phyloP scores from a whole-genome alignment of 2,797 vertebrate genomes.

The Scyliorhinus canicula region DNA sequence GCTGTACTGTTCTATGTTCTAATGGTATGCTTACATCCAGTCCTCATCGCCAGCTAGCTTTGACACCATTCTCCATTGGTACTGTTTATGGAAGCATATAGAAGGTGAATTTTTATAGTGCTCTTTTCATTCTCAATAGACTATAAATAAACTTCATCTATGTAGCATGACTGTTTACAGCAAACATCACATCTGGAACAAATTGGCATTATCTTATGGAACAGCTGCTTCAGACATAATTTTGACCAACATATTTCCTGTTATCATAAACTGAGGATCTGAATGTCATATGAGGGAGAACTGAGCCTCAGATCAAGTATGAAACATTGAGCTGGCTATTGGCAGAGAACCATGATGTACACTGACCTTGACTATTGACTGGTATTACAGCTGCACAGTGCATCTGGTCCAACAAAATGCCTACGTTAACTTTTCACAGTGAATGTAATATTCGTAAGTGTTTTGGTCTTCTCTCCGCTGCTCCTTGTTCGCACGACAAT shows the following conservation, averaged over 20 bases:
- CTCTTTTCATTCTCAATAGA: not conserved
- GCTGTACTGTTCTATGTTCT: too few species aligned
- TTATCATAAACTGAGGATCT: not conserved
- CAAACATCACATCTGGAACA: conserved; percentile 49
- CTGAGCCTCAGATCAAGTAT: not conserved
- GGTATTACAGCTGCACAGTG: not conserved
- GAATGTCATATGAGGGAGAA: not conserved
- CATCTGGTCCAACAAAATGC: not conserved
- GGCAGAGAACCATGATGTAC: not conserved
- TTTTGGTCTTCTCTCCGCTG: not conserved
- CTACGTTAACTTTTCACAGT: not conserved
- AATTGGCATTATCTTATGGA: conserved; percentile 52
- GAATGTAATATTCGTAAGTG: not conserved
- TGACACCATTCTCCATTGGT: too few species aligned
- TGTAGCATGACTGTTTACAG: not conserved
- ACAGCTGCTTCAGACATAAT: conserved; percentile 55
- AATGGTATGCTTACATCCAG: not conserved
- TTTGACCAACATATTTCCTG: conserved; percentile 15
- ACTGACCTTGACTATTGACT: not conserved
- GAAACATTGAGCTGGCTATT: not conserved
- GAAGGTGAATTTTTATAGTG: not conserved
- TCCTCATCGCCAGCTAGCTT: not conserved
- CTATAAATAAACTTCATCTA: conserved; percentile 15
- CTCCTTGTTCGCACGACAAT: not conserved
- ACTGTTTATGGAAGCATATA: too few species aligned